Percentiles rank a stretch among this genome's conserved stretches.
Conservation (phyloP, 2,888 invertebrate species). For the Apodemia hepburni region DNA sequence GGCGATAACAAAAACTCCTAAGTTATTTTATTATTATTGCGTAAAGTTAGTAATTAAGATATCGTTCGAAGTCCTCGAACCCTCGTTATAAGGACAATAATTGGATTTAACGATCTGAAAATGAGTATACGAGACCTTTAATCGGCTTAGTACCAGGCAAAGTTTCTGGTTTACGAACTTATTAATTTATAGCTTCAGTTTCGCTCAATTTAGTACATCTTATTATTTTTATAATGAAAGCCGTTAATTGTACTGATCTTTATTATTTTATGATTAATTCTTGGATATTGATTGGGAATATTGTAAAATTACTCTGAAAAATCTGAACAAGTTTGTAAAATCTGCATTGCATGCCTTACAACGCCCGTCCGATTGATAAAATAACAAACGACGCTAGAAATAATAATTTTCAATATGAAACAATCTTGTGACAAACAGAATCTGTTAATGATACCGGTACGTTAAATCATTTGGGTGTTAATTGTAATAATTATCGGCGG, state of each 20-base stretch:
- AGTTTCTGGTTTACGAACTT: conserved; percentile 10
- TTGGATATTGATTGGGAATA: not conserved
- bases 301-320: not conserved
- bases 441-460: no score
- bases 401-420: no score
- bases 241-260: not conserved
- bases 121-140: conserved; percentile 5
- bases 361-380: no score
- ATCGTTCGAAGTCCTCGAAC: conserved; percentile 10
- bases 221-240: conserved; percentile 1
- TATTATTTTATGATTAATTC: not conserved
- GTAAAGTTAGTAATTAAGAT: conserved; percentile 6
- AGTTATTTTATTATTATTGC: conserved; percentile 3
- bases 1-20: not conserved
- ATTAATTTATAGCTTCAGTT: conserved; percentile 7
- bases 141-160: conserved; percentile 7
- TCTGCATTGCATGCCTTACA: no score
- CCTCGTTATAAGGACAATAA: conserved; percentile 7
- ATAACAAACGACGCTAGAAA: no score
- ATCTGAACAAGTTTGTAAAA: no score
- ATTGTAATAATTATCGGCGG: no score
- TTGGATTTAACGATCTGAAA: conserved; percentile 14
- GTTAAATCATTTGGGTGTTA: no score
- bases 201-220: not conserved
- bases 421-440: no score